phyloP scores from a whole-genome alignment of 2,797 vertebrate species.

The Myripristis murdjan region DNA sequence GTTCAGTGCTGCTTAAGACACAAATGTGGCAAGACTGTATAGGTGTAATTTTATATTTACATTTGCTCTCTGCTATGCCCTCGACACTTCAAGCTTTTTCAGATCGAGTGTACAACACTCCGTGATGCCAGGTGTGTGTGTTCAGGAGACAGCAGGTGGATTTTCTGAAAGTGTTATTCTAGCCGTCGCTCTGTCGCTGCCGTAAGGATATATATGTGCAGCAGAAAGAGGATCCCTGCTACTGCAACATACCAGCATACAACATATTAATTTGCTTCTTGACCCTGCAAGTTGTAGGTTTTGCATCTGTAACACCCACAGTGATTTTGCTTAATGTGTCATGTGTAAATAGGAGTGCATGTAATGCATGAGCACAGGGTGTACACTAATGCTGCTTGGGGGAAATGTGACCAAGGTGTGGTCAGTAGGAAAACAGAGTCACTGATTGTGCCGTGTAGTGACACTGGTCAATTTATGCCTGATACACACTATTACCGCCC shows the following conservation, averaged over 20 bases:
- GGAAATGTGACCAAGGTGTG: neutral
- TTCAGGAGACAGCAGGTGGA: neutral
- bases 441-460: neutral
- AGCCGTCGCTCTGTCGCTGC: constrained; percentile 14
- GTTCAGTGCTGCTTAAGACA: neutral
- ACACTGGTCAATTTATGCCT: too few species aligned
- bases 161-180: constrained; percentile 37
- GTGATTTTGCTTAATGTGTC: neutral
- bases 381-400: too few species aligned
- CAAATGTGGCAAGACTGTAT: neutral
- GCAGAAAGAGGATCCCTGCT: constrained; percentile 51
- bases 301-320: neutral
- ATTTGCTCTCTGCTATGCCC: constrained; percentile 7
- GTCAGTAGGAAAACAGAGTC: neutral
- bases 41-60: constrained; percentile 9
- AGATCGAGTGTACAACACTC: constrained; percentile 28
- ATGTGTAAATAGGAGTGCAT: neutral
- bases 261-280: neutral
- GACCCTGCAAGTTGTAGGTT: neutral
- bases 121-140: neutral
- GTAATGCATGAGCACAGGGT: neutral
- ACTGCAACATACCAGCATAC: neutral
- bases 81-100: neutral
- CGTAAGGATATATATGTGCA: constrained; percentile 19
- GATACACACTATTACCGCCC: too few species aligned